Base-by-base conservation (phyloP, 2,888 invertebrate genomes). In the Orthosia gothica region DNA sequence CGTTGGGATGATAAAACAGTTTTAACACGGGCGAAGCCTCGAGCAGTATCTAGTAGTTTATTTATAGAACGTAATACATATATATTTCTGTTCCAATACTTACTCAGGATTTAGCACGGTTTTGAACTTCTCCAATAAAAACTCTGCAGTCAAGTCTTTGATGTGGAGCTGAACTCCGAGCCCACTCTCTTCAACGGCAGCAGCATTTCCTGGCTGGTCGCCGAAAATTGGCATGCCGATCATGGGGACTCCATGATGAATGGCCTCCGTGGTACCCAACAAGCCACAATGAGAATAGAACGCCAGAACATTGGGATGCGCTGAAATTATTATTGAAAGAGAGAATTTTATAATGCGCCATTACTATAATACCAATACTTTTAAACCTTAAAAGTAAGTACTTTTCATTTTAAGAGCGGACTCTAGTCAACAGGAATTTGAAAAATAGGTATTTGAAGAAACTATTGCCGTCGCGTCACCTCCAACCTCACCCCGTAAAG, bases 251-350 rank as follows among this genome's bases (percentile, higher is more conserved):
- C 97, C 97, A 78, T 97, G 95, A 78, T 97, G 92, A 4, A 97
- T 95, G 1, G 97, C 97, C 87, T 97, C 97, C 5, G 96, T 97
- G 3, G 96, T 95, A 12, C 97, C 96, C 76, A 97, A 90, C 79
- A 97, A 92, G 0, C 97, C 97, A 59, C 97, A 97, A 86, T 97
- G 97, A 0, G 97, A 95, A 76, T 97, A 97, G 86, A 97, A 97
- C 0, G 96, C 97, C 71, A 96, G 85, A 0, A 90, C 89, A 11
- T 92, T 92, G 5, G 92, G 91, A 78, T 92, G 92, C 11, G 89
- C 92, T 92, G 84, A 32, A 89, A 70, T 47, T 5, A 57, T 15
- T 5, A 64, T 5, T 20, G 20, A 45, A 47, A 32, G 2, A 0
- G 15, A 26, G 3, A 47, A n/a, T 13, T 52, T 32, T 32, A 32